Evolutionary conservation across 2,113 vertebrate genomes (phyloP).

Genomic region (Neodon shergylaensis): DNA sequence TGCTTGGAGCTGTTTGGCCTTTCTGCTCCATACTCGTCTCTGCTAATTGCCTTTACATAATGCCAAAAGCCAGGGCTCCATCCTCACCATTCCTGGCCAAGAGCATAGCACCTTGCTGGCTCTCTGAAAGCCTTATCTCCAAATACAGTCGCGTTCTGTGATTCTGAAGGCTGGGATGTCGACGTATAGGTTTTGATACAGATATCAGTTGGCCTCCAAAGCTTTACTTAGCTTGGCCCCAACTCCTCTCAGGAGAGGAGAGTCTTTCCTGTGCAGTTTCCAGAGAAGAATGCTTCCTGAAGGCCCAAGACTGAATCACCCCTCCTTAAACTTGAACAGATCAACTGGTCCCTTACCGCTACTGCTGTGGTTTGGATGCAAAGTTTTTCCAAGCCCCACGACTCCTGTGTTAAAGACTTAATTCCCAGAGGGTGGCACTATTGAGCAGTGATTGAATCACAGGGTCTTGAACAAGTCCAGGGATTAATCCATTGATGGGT

Average conservation of each 20-base stretch:
- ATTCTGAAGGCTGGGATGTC: not conserved
- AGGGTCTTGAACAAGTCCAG: no score
- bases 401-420: no score
- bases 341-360: no score
- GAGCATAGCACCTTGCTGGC: not conserved
- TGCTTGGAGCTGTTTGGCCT: not conserved
- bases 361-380: no score
- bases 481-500: not conserved
- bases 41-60: rapidly evolving
- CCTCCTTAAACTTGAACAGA: no score
- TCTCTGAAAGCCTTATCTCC: not conserved
- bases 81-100: not conserved
- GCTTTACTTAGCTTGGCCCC: not conserved
- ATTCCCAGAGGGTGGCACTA: no score
- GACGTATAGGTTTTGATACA: not conserved
- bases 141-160: not conserved
- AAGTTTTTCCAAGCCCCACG: no score
- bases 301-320: not conserved
- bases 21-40: no score
- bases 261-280: not conserved
- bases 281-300: not conserved
- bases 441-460: no score
- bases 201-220: not conserved
- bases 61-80: not conserved
- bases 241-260: not conserved